Evolutionary conservation across 2,113 vertebrate genomes (phyloP).

Genomic region (Barnardius zonarius): DNA sequence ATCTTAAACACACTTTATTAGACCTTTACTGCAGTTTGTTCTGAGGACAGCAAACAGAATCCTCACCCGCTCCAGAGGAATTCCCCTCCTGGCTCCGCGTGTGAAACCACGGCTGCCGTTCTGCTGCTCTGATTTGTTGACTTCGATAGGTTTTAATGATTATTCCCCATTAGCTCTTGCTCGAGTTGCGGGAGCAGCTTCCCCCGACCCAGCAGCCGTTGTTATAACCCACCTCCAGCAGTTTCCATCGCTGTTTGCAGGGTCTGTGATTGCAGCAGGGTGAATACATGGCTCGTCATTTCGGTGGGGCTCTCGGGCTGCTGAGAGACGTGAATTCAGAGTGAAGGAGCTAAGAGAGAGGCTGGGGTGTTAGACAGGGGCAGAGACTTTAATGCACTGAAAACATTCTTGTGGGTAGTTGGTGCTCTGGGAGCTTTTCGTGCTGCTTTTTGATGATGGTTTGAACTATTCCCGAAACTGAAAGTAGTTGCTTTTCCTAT

Average conservation of each 20-base stretch:
- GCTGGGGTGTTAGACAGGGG: background rate
- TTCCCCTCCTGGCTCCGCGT: background rate
- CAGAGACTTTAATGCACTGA: background rate
- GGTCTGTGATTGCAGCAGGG: slow-evolving; percentile 7
- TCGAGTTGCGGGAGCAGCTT: background rate
- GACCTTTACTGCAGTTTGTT: background rate
- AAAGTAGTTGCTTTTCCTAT: background rate
- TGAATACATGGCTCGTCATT: background rate
- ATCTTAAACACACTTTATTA: background rate
- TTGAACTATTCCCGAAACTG: background rate
- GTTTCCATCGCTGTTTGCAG: background rate
- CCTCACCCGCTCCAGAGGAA: background rate
- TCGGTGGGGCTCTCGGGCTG: background rate
- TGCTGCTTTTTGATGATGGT: background rate
- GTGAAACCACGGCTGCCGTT: background rate
- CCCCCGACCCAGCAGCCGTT: background rate
- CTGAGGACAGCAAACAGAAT: background rate
- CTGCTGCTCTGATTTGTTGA: slow-evolving; percentile 16
- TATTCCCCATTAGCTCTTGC: background rate
- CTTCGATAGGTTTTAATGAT: slow-evolving; percentile 5
- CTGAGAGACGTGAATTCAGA: background rate
- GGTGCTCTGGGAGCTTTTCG: background rate
- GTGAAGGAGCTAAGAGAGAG: background rate
- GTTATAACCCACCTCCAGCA: rapidly evolving
- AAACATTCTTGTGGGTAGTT: background rate